phyloP scores from a whole-genome alignment of 2,888 invertebrate species.

The Amitus sp. region DNA sequence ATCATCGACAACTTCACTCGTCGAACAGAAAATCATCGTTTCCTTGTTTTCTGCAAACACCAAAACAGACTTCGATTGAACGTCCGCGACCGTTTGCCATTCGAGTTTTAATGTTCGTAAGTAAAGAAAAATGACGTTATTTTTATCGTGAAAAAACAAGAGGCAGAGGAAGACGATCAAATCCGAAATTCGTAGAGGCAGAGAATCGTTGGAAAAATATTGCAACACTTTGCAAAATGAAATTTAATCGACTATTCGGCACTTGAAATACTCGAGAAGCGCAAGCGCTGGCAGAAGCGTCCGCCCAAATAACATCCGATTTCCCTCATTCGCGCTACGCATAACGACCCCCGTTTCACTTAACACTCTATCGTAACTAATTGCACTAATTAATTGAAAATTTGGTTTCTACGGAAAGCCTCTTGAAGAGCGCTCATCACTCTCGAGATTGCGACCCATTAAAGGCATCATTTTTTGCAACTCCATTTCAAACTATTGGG shows the following conservation, averaged over 20 bases:
- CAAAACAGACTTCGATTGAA: neutral
- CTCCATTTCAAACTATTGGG: neutral
- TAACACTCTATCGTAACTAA: constrained; percentile 61
- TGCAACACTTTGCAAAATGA: neutral
- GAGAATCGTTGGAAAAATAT: neutral
- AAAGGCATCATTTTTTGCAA: neutral
- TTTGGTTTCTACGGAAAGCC: constrained; percentile 41
- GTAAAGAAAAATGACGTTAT: neutral
- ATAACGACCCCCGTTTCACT: constrained; percentile 55
- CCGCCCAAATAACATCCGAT: constrained; percentile 51
- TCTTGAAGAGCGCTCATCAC: constrained; percentile 45
- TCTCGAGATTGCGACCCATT: constrained; percentile 19
- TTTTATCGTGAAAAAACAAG: neutral
- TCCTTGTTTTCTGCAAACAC: neutral
- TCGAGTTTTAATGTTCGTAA: no score
- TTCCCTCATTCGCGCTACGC: constrained; percentile 48
- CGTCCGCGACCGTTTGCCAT: no score
- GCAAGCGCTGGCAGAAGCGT: constrained; percentile 57
- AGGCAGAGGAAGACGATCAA: no score
- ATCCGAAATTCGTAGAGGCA: neutral
- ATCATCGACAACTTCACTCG: constrained; percentile 45
- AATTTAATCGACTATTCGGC: neutral
- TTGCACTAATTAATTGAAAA: constrained; percentile 61
- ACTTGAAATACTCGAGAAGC: constrained; percentile 29
- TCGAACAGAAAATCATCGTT: constrained; percentile 30